A percentile compares a stretch with the other conserved stretches of the same genome.
Evolutionary conservation across 1,140 invertebrate genomes (phyloP).

Genomic region (Pseudomyrmex cubaensis): DNA sequence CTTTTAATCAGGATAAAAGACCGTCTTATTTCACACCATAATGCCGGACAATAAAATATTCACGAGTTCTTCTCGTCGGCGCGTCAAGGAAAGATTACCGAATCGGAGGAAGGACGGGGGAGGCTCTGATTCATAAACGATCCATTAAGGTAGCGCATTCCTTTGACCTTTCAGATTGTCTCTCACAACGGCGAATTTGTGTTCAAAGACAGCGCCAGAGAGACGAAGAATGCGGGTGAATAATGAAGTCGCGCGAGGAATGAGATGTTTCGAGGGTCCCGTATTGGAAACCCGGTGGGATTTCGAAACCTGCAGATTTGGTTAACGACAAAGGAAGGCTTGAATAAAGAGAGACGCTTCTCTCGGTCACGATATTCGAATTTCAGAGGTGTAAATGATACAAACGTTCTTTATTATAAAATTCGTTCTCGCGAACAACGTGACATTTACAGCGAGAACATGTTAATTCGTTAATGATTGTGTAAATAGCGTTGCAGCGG

Average conservation of each 20-base stretch:
- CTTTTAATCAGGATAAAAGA: constrained; percentile 35
- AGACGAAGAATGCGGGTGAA: constrained; percentile 65
- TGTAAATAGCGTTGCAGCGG: too few relatives aligned
- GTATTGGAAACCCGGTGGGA: constrained; percentile 58
- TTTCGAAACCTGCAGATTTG: not conserved
- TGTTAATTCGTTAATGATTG: not conserved
- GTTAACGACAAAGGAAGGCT: constrained; percentile 35
- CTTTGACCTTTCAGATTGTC: constrained; percentile 14
- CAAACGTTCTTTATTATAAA: constrained; percentile 9
- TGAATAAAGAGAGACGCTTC: constrained; percentile 20
- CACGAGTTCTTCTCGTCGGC: not conserved
- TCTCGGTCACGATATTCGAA: constrained; percentile 11
- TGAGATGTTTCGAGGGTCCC: constrained; percentile 50
- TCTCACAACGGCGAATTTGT: constrained; percentile 37
- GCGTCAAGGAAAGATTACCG: not conserved
- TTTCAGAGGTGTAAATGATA: constrained; percentile 1
- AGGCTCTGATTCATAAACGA: constrained; percentile 48
- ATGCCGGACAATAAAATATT: constrained; percentile 40
- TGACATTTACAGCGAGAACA: constrained; percentile 7
- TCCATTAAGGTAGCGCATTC: constrained; percentile 34
- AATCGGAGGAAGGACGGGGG: not conserved
- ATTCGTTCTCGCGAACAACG: constrained; percentile 15
- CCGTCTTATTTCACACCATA: constrained; percentile 15
- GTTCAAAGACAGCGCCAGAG: constrained; percentile 23
- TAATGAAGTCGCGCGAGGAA: constrained; percentile 64